A percentile compares a stretch with the other conserved stretches of the same genome.
phyloP scores from a whole-genome alignment of 2,113 vertebrate species.

The Istiophorus platypterus region DNA sequence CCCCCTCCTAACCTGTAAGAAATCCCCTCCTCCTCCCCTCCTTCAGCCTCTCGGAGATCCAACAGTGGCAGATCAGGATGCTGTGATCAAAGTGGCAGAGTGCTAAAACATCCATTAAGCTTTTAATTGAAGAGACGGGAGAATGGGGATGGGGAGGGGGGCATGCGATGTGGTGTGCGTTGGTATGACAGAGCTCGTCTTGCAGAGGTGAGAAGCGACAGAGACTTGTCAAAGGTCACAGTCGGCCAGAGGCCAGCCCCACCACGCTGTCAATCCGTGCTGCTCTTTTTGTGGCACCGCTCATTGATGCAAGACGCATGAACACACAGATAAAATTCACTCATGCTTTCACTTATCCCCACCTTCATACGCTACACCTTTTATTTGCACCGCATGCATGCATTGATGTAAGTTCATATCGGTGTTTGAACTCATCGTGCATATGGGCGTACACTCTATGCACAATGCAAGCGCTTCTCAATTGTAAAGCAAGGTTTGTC shows the following conservation, averaged over 20 bases:
- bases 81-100: slow-evolving; percentile 78
- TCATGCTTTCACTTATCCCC: slow-evolving; percentile 37
- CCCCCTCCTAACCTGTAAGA: slow-evolving; percentile 73
- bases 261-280: slow-evolving; percentile 56
- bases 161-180: slow-evolving; percentile 60
- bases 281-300: slow-evolving; percentile 67
- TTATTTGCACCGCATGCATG: slow-evolving; percentile 21
- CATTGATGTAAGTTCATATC: not conserved
- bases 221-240: slow-evolving; percentile 80
- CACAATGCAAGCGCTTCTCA: not conserved
- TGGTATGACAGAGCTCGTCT: slow-evolving; percentile 72
- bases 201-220: slow-evolving; percentile 79
- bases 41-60: slow-evolving; percentile 61
- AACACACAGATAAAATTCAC: slow-evolving; percentile 43
- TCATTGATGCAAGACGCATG: slow-evolving; percentile 61
- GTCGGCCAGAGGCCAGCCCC: slow-evolving; percentile 77
- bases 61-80: slow-evolving; percentile 74
- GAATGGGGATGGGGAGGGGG: slow-evolving; percentile 38
- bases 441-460: not conserved
- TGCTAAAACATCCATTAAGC: slow-evolving; percentile 80
- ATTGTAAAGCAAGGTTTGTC: not conserved
- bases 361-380: slow-evolving; percentile 10
- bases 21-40: slow-evolving; percentile 35
- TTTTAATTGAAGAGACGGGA: slow-evolving; percentile 78
- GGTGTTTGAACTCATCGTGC: not conserved